Conservation (phyloP, 2,113 vertebrate species). For the Gymnobelideus leadbeateri region DNA sequence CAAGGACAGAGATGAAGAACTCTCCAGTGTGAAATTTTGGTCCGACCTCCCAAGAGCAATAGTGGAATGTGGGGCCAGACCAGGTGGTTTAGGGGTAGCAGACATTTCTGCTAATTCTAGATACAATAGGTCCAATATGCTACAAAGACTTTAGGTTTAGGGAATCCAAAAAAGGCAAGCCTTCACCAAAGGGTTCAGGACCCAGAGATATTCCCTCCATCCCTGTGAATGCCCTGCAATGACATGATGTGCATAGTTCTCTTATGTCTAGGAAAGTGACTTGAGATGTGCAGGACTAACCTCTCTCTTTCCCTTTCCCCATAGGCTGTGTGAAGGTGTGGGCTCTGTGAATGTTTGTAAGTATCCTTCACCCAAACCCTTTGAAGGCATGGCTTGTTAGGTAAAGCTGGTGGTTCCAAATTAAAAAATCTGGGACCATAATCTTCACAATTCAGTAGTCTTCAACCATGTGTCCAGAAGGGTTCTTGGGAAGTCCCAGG, state of each 20-base stretch:
- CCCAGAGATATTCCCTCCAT: background rate
- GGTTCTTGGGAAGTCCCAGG: background rate
- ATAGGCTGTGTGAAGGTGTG: slow-evolving; percentile 76
- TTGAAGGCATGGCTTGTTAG: background rate
- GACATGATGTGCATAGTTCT: background rate
- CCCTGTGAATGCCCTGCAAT: background rate
- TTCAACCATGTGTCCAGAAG: background rate
- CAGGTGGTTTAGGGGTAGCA: background rate
- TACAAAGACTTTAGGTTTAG: background rate
- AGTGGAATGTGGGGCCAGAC: background rate
- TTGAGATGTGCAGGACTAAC: slow-evolving; percentile 3
- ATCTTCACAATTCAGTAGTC: background rate
- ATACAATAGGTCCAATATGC: background rate
- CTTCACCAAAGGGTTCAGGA: background rate
- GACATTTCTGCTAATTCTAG: background rate
- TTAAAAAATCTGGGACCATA: background rate
- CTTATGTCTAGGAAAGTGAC: background rate
- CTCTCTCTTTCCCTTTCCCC: background rate
- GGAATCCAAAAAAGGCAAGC: background rate
- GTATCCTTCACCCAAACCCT: slow-evolving; percentile 34
- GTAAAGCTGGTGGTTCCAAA: background rate
- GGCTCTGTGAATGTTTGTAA: slow-evolving; percentile 79
- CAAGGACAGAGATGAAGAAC: background rate
- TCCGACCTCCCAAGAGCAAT: background rate
- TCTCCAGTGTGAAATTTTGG: background rate